Evolutionary conservation across 1,140 invertebrate species (phyloP).

Genomic region (Platyscapa corneri): DNA sequence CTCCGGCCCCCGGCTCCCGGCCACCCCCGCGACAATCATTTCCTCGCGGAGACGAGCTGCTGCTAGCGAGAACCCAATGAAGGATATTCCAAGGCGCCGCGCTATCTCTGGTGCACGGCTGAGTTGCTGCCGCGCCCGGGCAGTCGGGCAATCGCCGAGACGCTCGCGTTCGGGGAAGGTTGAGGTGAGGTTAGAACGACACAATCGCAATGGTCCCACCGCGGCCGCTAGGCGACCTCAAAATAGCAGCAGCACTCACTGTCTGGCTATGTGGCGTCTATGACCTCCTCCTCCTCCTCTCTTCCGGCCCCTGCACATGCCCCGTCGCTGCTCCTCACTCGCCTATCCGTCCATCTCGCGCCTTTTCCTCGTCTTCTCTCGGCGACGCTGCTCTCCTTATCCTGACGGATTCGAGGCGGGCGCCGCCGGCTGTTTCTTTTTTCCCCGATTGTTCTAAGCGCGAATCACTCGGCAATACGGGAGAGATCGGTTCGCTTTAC

Average conservation of each 20-base stretch:
- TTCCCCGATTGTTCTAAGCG: no score
- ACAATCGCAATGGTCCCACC: conserved; percentile 50
- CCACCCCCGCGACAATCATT: background rate
- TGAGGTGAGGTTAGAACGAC: conserved; percentile 51
- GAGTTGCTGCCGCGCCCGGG: background rate
- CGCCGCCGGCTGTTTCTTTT: no score
- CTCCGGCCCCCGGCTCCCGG: background rate
- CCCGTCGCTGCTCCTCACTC: conserved; percentile 50
- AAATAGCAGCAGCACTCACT: conserved; percentile 67
- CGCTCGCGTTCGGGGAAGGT: conserved; percentile 51
- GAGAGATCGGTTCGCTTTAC: no score
- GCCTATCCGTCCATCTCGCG: conserved; percentile 45
- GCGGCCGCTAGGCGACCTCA: conserved; percentile 54
- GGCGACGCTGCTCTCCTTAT: background rate
- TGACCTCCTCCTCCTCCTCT: conserved; percentile 29
- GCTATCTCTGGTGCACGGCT: conserved; percentile 6
- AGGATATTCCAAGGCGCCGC: background rate
- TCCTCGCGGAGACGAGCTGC: background rate
- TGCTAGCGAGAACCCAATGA: background rate
- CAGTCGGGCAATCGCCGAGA: background rate
- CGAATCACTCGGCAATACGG: no score
- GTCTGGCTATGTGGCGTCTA: conserved; percentile 69
- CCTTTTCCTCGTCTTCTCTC: background rate
- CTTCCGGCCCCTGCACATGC: background rate
- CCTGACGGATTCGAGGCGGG: background rate